Percentiles rank a stretch among this genome's conserved stretches.
These are phyloP conservation scores for Mola mola DNA, from an alignment of 2,113 vertebrate species.

Conservation along the genomic window DNA sequence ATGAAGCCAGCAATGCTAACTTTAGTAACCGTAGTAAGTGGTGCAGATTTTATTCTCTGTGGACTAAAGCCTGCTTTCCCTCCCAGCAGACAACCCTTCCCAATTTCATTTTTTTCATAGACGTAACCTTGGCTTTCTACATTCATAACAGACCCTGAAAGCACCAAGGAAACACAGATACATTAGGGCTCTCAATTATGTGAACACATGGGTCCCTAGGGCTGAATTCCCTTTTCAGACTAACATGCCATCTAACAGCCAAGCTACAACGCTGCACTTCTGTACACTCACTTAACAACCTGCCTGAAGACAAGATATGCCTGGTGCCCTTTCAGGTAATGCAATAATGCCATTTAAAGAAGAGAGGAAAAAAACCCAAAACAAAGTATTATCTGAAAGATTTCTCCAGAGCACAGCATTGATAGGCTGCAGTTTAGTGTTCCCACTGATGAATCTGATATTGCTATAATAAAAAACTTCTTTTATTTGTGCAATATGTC, in stretches of 20 bases:
- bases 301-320: constrained; percentile 67
- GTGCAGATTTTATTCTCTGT: constrained; percentile 37
- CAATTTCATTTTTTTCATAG: constrained; percentile 62
- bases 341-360: constrained; percentile 68
- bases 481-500: constrained; percentile 38
- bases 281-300: constrained; percentile 72
- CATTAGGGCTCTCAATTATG: constrained; percentile 77
- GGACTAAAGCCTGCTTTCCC: constrained; percentile 50
- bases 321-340: constrained; percentile 67
- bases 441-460: constrained; percentile 41
- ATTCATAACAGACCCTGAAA: constrained; percentile 69
- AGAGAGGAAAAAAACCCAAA: constrained; percentile 38
- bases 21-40: constrained; percentile 33
- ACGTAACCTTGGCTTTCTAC: constrained; percentile 70
- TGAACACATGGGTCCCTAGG: constrained; percentile 68
- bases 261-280: constrained; percentile 57
- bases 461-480: constrained; percentile 36
- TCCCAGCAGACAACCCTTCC: constrained; percentile 56
- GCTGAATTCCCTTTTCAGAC: constrained; percentile 63
- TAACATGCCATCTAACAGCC: constrained; percentile 70
- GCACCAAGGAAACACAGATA: constrained; percentile 71
- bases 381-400: constrained; percentile 40
- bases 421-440: constrained; percentile 19
- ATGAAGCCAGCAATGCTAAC: constrained; percentile 6
- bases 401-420: constrained; percentile 31